Base-by-base conservation (phyloP, 2,888 invertebrate genomes). In the Sinelater perroti region DNA sequence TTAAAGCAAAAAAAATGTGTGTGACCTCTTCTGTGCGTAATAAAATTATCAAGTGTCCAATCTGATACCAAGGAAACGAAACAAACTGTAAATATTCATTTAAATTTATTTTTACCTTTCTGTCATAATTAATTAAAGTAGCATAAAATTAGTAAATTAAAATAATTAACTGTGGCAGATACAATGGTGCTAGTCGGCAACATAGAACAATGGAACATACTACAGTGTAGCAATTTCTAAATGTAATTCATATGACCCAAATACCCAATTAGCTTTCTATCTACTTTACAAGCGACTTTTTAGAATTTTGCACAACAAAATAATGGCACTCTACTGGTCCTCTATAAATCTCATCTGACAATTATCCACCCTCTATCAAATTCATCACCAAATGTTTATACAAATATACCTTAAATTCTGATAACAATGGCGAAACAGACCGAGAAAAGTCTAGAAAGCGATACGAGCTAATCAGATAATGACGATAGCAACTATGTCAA, bases 251-350 rank as follows among this genome's bases (percentile, higher is more conserved):
- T 13, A 3, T 33, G 16, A 33, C 33, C 3, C 33, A 33, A 5
- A 8, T 33, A 33, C 14, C 14, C 33, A 33, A 33, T 33, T 8
- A 13, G n/a, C 11, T 40, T 40, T 26, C 42, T 14, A 42, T 8
- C 42, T 10, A n/a, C n/a, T n/a, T n/a, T n/a, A n/a, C 16, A 14
- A 42, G 26, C 21, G 11, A 42, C 24, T 16, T 21, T 24, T 14
- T 13, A 42, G 26, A 42, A 42, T 42, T 42, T 42, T 24, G 8
- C 42, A 42, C 42, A 42, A 42, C 42, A 33, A 33, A 33, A 42
- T 24, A 42, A 42, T 13, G 42, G 13, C 42, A 24, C 14, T 26
- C 42, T 21, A 24, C 11, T 42, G 26, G 26, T 24, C 21, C 26
- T 26, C 21, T 6, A 13, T 13, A 21, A 42, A 21, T 13, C 21